phyloP scores from a whole-genome alignment of 1,140 invertebrate genomes.

The Procambarus clarkii region DNA sequence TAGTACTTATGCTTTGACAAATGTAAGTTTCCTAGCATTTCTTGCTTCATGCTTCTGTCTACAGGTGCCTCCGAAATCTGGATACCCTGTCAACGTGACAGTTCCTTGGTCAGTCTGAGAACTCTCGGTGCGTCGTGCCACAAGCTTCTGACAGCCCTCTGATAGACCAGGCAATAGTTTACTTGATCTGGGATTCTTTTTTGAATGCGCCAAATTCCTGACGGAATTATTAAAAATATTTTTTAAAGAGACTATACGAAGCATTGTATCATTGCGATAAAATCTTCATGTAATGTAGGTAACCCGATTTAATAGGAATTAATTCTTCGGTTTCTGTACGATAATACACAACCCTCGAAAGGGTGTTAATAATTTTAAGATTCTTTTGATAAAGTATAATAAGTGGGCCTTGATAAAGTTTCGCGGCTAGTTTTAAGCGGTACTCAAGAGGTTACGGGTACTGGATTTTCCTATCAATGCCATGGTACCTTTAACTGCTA shows the following conservation, averaged over 20 bases:
- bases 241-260: conserved; percentile 46
- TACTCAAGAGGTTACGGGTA: conserved; percentile 69
- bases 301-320: not conserved
- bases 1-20: conserved; percentile 41
- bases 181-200: not conserved
- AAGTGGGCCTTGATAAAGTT: conserved; percentile 51
- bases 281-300: conserved; percentile 19
- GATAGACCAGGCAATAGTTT: not conserved
- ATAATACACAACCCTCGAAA: not conserved
- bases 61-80: not conserved
- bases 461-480: conserved; percentile 70
- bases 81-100: not conserved
- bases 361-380: not conserved
- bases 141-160: not conserved
- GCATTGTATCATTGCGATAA: conserved; percentile 32
- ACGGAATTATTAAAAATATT: conserved; percentile 21
- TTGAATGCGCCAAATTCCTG: not conserved
- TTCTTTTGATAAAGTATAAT: not conserved
- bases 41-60: conserved; percentile 49
- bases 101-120: not conserved
- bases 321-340: not conserved
- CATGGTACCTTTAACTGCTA: conserved; percentile 69
- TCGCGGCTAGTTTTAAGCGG: conserved; percentile 68
- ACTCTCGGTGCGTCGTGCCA: not conserved
- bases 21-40: conserved; percentile 53